phyloP scores from a whole-genome alignment of 2,888 invertebrate genomes.

The Scrobipalpa costella region DNA sequence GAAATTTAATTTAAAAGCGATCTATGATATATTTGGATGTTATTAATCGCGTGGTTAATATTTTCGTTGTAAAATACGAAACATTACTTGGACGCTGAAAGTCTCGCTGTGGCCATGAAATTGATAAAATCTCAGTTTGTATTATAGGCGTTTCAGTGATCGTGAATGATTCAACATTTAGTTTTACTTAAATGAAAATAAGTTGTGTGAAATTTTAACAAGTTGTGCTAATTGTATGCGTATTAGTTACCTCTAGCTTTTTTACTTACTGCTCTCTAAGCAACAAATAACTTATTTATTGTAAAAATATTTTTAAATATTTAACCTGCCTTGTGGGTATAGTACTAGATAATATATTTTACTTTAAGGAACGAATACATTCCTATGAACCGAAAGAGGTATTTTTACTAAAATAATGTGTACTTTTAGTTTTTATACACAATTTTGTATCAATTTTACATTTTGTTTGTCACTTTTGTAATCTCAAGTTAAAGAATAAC shows the following conservation, averaged over 20 bases:
- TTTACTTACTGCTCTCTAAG: slow-evolving; percentile 1
- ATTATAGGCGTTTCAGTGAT: neutral
- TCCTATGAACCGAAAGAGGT: slow-evolving; percentile 2
- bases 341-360: neutral
- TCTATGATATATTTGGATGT: too few relatives aligned
- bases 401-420: neutral
- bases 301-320: neutral
- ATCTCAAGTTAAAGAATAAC: too few relatives aligned
- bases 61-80: too few relatives aligned
- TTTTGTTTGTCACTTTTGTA: neutral
- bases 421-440: slow-evolving; percentile 1
- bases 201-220: neutral
- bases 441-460: neutral
- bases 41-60: too few relatives aligned
- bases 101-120: neutral
- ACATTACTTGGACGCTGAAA: too few relatives aligned
- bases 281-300: slow-evolving; percentile 12
- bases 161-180: neutral
- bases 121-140: neutral
- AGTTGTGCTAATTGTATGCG: neutral
- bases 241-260: slow-evolving; percentile 14
- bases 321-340: neutral
- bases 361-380: slow-evolving; percentile 6
- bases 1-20: too few relatives aligned
- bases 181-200: neutral